These are phyloP conservation scores for Casuarius casuarius DNA, from an alignment of 2,113 vertebrate genomes.

Conservation along the genomic window DNA sequence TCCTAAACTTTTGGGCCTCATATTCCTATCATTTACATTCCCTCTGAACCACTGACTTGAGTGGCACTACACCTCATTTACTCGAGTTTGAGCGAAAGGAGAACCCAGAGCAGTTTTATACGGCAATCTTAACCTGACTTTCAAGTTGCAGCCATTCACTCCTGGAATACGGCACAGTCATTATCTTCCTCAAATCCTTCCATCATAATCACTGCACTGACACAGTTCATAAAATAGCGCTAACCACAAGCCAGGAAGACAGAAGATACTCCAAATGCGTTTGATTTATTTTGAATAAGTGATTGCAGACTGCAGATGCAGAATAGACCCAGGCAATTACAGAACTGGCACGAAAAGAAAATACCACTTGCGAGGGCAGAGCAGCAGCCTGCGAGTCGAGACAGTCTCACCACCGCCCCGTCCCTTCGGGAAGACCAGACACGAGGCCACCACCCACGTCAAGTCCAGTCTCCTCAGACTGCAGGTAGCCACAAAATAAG, in stretches of 20 bases:
- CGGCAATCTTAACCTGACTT: neutral
- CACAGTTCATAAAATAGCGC: neutral
- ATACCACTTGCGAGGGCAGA: neutral
- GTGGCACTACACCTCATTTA: neutral
- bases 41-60: neutral
- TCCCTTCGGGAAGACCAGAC: neutral
- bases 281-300: neutral
- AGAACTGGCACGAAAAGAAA: neutral
- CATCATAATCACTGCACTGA: neutral
- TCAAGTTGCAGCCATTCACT: neutral
- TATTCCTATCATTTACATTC: neutral
- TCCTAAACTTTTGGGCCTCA: neutral
- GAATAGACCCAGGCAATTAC: neutral
- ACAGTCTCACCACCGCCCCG: neutral
- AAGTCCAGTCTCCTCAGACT: neutral
- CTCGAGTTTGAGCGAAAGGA: neutral
- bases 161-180: neutral
- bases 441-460: neutral
- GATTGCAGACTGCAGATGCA: neutral
- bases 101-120: neutral
- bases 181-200: neutral
- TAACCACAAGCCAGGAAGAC: neutral
- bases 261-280: neutral
- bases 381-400: neutral
- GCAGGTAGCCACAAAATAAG: neutral